Evolutionary conservation across 2,113 vertebrate genomes (phyloP), one percentile per base, ranked within the genome.

Genomic region (Hassar affinis): DNA sequence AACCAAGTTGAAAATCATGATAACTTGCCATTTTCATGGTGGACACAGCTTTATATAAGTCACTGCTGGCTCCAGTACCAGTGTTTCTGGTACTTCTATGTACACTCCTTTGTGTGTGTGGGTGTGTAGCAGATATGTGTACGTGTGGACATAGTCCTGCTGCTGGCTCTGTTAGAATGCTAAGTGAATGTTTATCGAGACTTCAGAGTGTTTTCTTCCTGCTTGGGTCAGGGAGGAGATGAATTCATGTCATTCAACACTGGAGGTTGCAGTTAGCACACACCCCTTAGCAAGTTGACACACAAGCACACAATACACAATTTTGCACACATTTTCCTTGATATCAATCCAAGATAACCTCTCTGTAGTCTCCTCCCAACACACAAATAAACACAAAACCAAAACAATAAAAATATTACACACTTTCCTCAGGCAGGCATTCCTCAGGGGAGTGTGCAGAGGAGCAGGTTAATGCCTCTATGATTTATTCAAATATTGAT

Each of bases 401-500:
- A 4, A 38, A 8, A 49, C 17, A 27, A 11, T n/a, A 27, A 49
- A 33, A 61, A 77, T 27, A 66, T 51, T 82, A 45, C 56, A 22
- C 35, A 38, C 42, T 27, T 68, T 52, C 51, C 14, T 15, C 51
- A 10, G 66, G 74, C 78, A 78, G 57, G 18, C 35, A 61, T 66
- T 47, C 62, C 33, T 79, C 30, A 49, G 64, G 57, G 49, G 49
- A 56, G 42, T 2, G 61, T 27, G 72, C 42, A 78, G 77, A 79
- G 79, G 68, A 84, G 80, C 74, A 62, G 81, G 71, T 88, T 79
- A 85, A 69, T 86, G 81, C 83, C 52, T 22, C 33, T 18, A 62
- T 85, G 78, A 82, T 89, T 85, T 89, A 88, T 88, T 90, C 82
- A 83, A 79, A 86, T 89, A 88, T 86, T 81, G 82, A 89, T 86